Evolutionary conservation across 2,113 vertebrate genomes (phyloP).

Genomic region (Aegypius monachus): DNA sequence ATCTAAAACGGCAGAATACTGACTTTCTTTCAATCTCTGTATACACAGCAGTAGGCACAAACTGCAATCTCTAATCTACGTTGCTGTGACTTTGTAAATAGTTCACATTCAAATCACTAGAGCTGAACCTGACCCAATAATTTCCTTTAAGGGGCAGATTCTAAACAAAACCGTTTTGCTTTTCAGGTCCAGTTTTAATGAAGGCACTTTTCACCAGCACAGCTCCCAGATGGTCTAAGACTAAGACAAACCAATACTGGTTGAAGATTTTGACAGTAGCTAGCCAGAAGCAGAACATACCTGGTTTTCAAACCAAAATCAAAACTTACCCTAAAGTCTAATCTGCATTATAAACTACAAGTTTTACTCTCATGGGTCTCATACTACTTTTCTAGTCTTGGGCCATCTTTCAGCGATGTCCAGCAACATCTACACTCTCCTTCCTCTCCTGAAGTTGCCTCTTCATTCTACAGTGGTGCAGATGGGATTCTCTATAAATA

Average conservation of each 20-base stretch:
- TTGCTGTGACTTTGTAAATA: neutral
- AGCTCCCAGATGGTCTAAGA: neutral
- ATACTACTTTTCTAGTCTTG: neutral
- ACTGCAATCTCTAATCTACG: neutral
- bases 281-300: neutral
- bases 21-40: neutral
- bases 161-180: neutral
- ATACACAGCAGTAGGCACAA: neutral
- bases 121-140: neutral
- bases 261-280: neutral
- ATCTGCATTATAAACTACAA: neutral
- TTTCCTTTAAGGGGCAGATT: neutral
- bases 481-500: neutral
- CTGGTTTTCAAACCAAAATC: neutral
- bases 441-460: neutral
- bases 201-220: neutral
- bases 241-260: neutral
- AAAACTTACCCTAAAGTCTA: neutral
- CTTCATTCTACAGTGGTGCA: neutral
- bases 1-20: neutral
- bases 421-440: neutral
- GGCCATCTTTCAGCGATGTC: neutral
- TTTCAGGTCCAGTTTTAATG: neutral
- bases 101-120: neutral
- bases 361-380: neutral